Evolutionary conservation across 2,797 vertebrate genomes (phyloP), one percentile per base, ranked within the genome.

Genomic region (Brachyrhaphis roseni): DNA sequence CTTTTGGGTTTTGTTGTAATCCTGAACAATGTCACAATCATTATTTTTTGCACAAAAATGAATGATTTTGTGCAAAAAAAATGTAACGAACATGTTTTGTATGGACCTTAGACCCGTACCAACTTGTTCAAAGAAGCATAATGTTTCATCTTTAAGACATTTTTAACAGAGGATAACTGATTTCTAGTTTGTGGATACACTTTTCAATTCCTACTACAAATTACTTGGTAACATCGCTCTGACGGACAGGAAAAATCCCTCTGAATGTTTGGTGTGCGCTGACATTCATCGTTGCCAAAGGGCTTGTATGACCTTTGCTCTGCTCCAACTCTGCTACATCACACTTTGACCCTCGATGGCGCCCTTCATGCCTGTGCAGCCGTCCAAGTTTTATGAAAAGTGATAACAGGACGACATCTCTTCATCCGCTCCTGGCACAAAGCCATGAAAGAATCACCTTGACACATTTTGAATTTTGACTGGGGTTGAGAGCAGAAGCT

Each of bases 211-310:
- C 20, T 84, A 88, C 90, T 91, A 88, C 86, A 41, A 57, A 57
- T 28, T 28, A n/a, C n/a, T 57, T 79, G 78, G 82, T 83, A 80
- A 75, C 83, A 49, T 78, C 64, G 16, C 28, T 85, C 77, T 89
- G 90, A 87, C 76, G 88, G 88, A 76, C 72, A 81, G 62, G 84
- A 73, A 78, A 23, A 39, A 66, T 26, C 81, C 88, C 76, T 82
- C 86, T 91, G 88, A 93, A 93, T 93, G 93, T 78, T 83, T 87
- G 66, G 81, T 88, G 88, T 88, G 80, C 88, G 28, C 88, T 93
- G 91, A 92, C 92, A 94, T 94, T 94, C 91, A 93, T 82, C 82
- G 71, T 84, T 84, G 90, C 94, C 85, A 90, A 90, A 86, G 89
- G 93, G 84, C 64, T 82, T 26, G 41, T 71, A 20, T 89, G 86